Base-by-base conservation (phyloP, 2,113 vertebrate species). In the Leucosticte australis region DNA sequence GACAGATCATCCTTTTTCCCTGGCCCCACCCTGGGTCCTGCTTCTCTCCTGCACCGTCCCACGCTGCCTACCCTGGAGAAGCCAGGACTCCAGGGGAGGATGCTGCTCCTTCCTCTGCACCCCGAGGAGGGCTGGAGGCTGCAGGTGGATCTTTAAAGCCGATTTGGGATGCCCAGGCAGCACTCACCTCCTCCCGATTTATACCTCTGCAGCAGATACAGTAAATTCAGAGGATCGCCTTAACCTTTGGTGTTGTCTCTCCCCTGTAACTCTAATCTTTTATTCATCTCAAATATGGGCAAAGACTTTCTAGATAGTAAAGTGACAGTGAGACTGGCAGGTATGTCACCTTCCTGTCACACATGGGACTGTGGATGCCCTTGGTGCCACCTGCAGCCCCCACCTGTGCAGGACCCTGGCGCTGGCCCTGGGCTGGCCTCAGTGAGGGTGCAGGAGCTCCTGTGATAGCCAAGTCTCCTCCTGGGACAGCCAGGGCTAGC, bases 401-500 rank as follows among this genome's bases (percentile, higher is more conserved):
- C 19, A 5, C 28, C 33, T 0, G 18, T 2, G 1, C 23, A 9
- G 76, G 71, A 9, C 13, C 39, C 77, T 2, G 4, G 1, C 0
- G 8, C 69, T 0, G 0, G 8, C 1, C 30, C 28, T 0, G 1
- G 33, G 0, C 30, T 9, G 70, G 68, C 52, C 14, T 0, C 12
- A 1, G 2, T 0, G 1, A 3, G 3, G 15, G 27, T 9, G 23
- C 15, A 2, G 52, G 37, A 1, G 33, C 4, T 37, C 44, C 47
- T 6, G 18, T 3, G 3, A 3, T 2, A 28, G 6, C 56, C 41
- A 8, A 9, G 6, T 2, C 7, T 41, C 24, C 47, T 53, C 42
- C 31, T 0, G 4, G 68, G 60, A 52, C 52, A 46, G 23, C 16
- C n/a, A 46, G 68, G 69, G 24, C 68, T 39, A 15, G 53, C 87